Evolutionary conservation across 1,140 invertebrate species (phyloP).

Genomic region (Drosophila rufa): DNA sequence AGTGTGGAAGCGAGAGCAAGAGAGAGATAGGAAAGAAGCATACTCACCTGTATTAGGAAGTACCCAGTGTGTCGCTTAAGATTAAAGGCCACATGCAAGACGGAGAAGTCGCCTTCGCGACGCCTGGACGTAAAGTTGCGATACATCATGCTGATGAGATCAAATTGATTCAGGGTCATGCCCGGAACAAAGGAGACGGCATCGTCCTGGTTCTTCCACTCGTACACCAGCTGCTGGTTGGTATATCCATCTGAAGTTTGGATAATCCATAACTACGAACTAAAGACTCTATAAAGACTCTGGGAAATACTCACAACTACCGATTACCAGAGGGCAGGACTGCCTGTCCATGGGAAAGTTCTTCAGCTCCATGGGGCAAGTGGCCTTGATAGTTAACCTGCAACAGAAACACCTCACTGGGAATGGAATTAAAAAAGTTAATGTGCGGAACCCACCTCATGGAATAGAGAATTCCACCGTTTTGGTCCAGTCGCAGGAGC

Average conservation of each 20-base stretch:
- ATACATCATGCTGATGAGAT: conserved; percentile 94
- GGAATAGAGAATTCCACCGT: conserved; percentile 97
- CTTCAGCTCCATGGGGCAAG: conserved; percentile 98
- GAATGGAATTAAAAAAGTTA: not conserved
- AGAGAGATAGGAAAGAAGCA: too few relatives aligned
- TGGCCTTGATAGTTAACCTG: conserved; percentile 98
- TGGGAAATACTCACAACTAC: conserved; percentile 93
- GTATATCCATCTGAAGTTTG: conserved; percentile 94
- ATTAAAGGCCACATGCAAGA: conserved; percentile 96
- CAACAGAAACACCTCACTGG: not conserved
- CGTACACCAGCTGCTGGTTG: conserved; percentile 94
- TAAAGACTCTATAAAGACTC: too few relatives aligned
- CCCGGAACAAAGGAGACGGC: conserved; percentile 94
- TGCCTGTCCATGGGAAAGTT: conserved; percentile 99
- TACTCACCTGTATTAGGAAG: conserved; percentile 94
- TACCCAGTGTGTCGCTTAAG: conserved; percentile 96
- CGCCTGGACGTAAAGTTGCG: conserved; percentile 92
- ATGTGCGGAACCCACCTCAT: conserved; percentile 90
- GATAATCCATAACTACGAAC: not conserved
- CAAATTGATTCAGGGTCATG: conserved; percentile 96
- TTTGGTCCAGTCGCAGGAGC: conserved; percentile 93
- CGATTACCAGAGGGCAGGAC: conserved; percentile 95
- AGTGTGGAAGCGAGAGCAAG: too few relatives aligned
- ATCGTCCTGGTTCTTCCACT: conserved; percentile 93
- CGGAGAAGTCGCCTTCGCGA: conserved; percentile 94